Evolutionary conservation across 2,797 vertebrate genomes (phyloP), one percentile per base, ranked within the genome.

Genomic region (Psittacula derbiana): DNA sequence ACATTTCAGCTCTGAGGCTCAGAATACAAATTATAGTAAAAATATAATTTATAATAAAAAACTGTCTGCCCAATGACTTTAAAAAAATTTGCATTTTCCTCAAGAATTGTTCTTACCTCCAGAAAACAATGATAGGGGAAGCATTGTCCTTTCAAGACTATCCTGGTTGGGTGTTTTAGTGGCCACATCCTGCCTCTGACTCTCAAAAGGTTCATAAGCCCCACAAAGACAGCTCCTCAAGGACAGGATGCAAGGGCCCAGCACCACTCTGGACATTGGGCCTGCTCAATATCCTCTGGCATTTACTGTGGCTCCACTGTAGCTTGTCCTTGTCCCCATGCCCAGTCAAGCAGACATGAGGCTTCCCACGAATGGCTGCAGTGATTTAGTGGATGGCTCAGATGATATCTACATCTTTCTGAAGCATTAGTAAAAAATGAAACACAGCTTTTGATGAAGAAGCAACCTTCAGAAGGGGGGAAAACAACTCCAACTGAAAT

Each of bases 291-390:
- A 21, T 4, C 30, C 27, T 31, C 30, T 75, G 2, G 1, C 15
- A 17, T 61, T 69, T 25, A 49, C 28, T 0, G 0, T 0, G 2
- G 46, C 10, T 52, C 60, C 1, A 6, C 21, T 2, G 0, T 28
- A 55, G 28, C 25, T 25, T 3, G 6, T 33, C 78, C 58, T n/a
- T 16, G 11, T 30, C 38, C n/a, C 66, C 1, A 1, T 1, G 2
- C 17, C 6, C 11, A 1, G 13, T 36, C 3, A 0, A 55, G 47
- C 10, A 9, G n/a, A 38, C 55, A 20, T 1, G 1, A 33, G 27
- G 55, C 50, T 62, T 46, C 23, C 3, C 43, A 21, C 15, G 12
- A 8, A 19, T 28, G 49, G 60, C 75, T n/a, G 20, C 38, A 5
- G 38, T 13, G 55, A 36, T 36, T 58, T 36, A 58, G 33, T 25